These are phyloP conservation scores for Mirounga angustirostris DNA, from an alignment of 2,113 vertebrate species.

Conservation along the genomic window DNA sequence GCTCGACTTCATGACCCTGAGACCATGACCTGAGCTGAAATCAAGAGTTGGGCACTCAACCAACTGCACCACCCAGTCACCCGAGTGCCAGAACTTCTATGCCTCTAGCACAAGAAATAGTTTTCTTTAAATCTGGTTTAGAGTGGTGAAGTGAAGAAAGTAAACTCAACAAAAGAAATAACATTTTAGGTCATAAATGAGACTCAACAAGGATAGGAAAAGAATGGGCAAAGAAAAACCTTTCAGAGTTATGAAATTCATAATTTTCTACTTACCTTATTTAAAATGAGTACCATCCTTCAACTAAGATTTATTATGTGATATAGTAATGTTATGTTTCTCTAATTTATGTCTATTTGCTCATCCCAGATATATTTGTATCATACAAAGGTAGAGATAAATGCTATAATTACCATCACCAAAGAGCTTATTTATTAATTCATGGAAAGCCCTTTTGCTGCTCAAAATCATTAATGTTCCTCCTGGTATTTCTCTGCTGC, in stretches of 20 bases:
- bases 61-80: neutral
- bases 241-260: slow-evolving; percentile 43
- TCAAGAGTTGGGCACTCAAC: neutral
- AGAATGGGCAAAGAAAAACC: neutral
- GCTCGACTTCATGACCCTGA: neutral
- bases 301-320: slow-evolving; percentile 4
- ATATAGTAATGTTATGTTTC: slow-evolving; percentile 51
- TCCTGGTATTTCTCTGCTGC: neutral
- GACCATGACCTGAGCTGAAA: neutral
- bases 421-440: slow-evolving; percentile 56
- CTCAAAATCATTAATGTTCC: slow-evolving; percentile 19
- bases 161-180: neutral
- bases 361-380: slow-evolving; percentile 21
- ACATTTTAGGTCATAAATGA: neutral
- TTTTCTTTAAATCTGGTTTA: slow-evolving; percentile 46
- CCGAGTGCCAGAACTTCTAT: neutral
- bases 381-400: slow-evolving; percentile 12
- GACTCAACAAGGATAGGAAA: neutral
- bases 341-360: slow-evolving; percentile 1
- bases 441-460: neutral
- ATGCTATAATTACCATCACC: slow-evolving; percentile 7
- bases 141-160: neutral
- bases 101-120: neutral
- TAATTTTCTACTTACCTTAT: slow-evolving; percentile 19
- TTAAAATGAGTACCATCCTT: slow-evolving; percentile 41